A percentile compares a stretch with the other conserved stretches of the same genome.
phyloP scores from a whole-genome alignment of 35 echinoderm and acorn worm species.

The Amphiura filiformis region DNA sequence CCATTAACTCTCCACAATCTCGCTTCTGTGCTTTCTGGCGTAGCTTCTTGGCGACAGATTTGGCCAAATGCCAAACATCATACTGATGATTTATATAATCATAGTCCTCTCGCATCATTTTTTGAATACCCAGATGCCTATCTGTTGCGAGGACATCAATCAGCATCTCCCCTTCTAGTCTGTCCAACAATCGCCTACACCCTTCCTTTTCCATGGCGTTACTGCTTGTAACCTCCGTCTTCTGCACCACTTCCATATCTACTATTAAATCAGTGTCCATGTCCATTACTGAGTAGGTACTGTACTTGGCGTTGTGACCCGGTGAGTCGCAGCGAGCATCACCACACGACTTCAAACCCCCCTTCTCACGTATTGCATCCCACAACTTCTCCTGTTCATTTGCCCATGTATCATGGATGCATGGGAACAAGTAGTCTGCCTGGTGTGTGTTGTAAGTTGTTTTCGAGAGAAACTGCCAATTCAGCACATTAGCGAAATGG shows the following conservation, averaged over 20 bases:
- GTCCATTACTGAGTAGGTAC: slow-evolving; percentile 50
- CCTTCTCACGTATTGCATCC: not conserved
- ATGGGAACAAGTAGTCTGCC: slow-evolving; percentile 7
- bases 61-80: slow-evolving; percentile 74
- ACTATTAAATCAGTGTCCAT: slow-evolving; percentile 20
- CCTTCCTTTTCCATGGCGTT: slow-evolving; percentile 59
- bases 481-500: slow-evolving; percentile 5
- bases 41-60: slow-evolving; percentile 42
- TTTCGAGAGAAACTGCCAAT: slow-evolving; percentile 13
- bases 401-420: slow-evolving; percentile 25
- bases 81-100: slow-evolving; percentile 42
- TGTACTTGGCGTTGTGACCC: slow-evolving; percentile 52
- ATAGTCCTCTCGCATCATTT: slow-evolving; percentile 32
- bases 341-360: not conserved
- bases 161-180: not conserved
- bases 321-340: slow-evolving; percentile 55
- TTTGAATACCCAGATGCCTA: slow-evolving; percentile 31
- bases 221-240: slow-evolving; percentile 38
- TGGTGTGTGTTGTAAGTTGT: slow-evolving; percentile 20
- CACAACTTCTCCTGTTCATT: not conserved
- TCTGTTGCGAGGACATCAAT: slow-evolving; percentile 44
- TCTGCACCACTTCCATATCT: slow-evolving; percentile 22
- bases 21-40: slow-evolving; percentile 32
- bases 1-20: slow-evolving; percentile 41
- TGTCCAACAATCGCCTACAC: slow-evolving; percentile 6